Evolutionary conservation across 1,140 invertebrate genomes (phyloP).

Genomic region (Nephila pilipes): DNA sequence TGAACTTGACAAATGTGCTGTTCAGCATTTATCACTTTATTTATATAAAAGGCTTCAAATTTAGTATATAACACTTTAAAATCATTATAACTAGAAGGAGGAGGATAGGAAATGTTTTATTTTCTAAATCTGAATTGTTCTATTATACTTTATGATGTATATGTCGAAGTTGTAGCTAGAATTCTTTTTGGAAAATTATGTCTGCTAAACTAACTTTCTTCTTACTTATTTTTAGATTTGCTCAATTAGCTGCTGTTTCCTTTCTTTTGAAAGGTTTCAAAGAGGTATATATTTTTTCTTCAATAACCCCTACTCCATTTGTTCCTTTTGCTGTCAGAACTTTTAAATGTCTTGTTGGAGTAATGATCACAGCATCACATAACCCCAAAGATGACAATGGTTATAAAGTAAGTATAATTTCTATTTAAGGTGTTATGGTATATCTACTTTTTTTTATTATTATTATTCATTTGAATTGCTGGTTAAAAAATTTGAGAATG

Average conservation of each 20-base stretch:
- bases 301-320: slow-evolving; percentile 94
- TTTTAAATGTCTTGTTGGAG: slow-evolving; percentile 88
- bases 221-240: slow-evolving; percentile 87
- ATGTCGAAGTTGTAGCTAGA: too few relatives aligned
- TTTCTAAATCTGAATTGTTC: too few relatives aligned
- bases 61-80: too few relatives aligned
- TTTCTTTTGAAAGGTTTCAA: slow-evolving; percentile 89
- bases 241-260: slow-evolving; percentile 92
- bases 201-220: neutral
- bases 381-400: slow-evolving; percentile 99
- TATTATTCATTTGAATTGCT: neutral
- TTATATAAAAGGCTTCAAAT: too few relatives aligned
- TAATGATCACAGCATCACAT: slow-evolving; percentile 99
- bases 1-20: too few relatives aligned
- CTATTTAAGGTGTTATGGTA: neutral
- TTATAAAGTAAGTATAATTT: slow-evolving; percentile 90
- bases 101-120: too few relatives aligned
- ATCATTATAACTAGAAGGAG: too few relatives aligned
- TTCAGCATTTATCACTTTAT: too few relatives aligned
- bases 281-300: slow-evolving; percentile 91
- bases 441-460: neutral
- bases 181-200: too few relatives aligned
- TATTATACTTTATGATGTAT: too few relatives aligned
- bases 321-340: slow-evolving; percentile 91
- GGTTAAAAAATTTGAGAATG: too few relatives aligned